Evolutionary conservation across 1,140 invertebrate genomes (phyloP), one percentile per base, ranked within the genome.

Genomic region (Archivesica marissinica): DNA sequence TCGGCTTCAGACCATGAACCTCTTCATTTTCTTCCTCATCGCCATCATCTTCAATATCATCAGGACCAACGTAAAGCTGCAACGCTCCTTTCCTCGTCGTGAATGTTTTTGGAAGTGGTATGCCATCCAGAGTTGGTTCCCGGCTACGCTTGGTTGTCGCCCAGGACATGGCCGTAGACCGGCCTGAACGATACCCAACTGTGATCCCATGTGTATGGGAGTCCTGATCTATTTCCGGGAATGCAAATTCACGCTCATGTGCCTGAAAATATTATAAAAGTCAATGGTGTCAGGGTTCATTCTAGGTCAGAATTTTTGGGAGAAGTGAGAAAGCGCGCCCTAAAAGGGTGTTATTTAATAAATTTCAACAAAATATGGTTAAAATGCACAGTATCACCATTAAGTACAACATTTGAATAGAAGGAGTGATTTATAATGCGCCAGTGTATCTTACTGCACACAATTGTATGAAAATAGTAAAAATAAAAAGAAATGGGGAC

Each of bases 1-100:
- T 77, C 11, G 86, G 72, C 20, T 47, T 50, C 23, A 72, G 38
- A 39, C 11, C n/a, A 33, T 35, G 44, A 3, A 30, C 47, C 13
- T 70, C 66, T 39, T 30, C 61, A 35, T 80, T 28, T 41, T 25
- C 13, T 28, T 79, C 61, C 39, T 85, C 80, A 59, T 87, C 86
- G 20, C 59, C 68, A 41, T 41, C 25, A 50, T 89, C 82, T 39
- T 88, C 47, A 23, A 86, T 64, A 52, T 87, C 85, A 20, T 91
- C 89, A n/a, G 89, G 90, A n/a, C 89, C 90, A 20, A 90, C 83
- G 70, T 91, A 93, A 64, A 92, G 75, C 30, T 92, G 74, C n/a
- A 92, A 76, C 15, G 92, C 91, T 33, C 92, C 92, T 77, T 92
- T 91, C 9, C 90, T 87, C 4, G 92, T 93, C 0, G 90, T 78